Evolutionary conservation across 2,888 invertebrate species (phyloP).

Genomic region (Tuta absoluta): DNA sequence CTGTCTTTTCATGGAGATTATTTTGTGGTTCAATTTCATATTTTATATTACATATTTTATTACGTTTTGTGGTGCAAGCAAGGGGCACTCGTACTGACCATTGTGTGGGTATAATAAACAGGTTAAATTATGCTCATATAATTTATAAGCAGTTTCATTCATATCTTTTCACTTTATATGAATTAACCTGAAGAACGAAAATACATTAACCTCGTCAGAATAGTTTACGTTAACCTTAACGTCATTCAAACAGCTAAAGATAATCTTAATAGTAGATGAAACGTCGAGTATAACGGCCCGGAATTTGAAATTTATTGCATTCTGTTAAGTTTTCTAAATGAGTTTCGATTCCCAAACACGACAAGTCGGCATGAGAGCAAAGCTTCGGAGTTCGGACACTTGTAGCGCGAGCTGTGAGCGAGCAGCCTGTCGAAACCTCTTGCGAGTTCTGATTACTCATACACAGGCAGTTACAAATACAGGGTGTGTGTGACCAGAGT

Average conservation of each 20-base stretch:
- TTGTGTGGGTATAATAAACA: background rate
- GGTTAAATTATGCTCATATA: background rate
- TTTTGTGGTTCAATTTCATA: slow-evolving; percentile 18
- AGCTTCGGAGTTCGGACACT: slow-evolving; percentile 35
- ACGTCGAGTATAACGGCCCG: slow-evolving; percentile 59
- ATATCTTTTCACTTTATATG: slow-evolving; percentile 7
- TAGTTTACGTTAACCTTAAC: slow-evolving; percentile 42
- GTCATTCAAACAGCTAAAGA: slow-evolving; percentile 47
- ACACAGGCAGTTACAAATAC: background rate
- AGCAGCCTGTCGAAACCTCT: slow-evolving; percentile 36
- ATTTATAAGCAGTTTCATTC: background rate
- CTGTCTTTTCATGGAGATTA: slow-evolving; percentile 39
- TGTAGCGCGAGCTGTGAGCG: slow-evolving; percentile 33
- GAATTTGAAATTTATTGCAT: slow-evolving; percentile 69
- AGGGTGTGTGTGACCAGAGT: too few species aligned
- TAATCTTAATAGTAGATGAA: slow-evolving; percentile 57
- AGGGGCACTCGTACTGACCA: slow-evolving; percentile 3
- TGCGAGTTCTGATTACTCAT: slow-evolving; percentile 36
- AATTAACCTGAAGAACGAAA: slow-evolving; percentile 13
- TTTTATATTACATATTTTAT: slow-evolving; percentile 11
- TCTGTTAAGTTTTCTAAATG: slow-evolving; percentile 64
- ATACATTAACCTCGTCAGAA: slow-evolving; percentile 27
- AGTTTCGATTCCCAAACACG: slow-evolving; percentile 63
- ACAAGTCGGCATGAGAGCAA: slow-evolving; percentile 43
- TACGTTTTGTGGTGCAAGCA: background rate